A percentile compares a stretch with the other conserved stretches of the same genome.
Evolutionary conservation across 2,888 invertebrate genomes (phyloP).

Genomic region (Lamellibrachia satsuma): DNA sequence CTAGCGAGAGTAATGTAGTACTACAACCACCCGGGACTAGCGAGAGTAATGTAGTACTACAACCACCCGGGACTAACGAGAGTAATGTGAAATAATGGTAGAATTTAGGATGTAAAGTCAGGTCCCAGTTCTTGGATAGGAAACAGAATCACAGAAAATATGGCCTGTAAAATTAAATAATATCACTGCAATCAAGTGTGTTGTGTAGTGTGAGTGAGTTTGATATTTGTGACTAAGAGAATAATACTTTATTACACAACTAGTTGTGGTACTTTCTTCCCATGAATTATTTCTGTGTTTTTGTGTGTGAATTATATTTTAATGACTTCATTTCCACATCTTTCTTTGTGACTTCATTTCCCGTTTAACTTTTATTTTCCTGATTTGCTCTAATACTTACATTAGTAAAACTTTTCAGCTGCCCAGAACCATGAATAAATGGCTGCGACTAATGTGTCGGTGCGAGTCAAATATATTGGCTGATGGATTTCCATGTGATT

Average conservation of each 20-base stretch:
- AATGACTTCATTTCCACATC: neutral
- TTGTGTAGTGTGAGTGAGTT: neutral
- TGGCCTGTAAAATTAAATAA: too few relatives aligned
- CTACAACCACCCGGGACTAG: too few relatives aligned
- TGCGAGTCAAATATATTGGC: neutral
- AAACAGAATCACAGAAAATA: too few relatives aligned
- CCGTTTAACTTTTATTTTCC: neutral
- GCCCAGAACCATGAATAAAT: too few relatives aligned
- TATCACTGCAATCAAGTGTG: too few relatives aligned
- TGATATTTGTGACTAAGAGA: neutral
- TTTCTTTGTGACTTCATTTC: neutral
- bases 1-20: too few relatives aligned
- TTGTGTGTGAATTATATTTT: neutral
- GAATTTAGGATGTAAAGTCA: too few relatives aligned
- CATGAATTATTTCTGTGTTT: neutral
- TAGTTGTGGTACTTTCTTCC: neutral
- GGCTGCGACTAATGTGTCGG: neutral
- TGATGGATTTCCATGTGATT: neutral
- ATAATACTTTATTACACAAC: neutral
- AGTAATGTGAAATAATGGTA: too few relatives aligned
- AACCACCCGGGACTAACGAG: too few relatives aligned
- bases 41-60: too few relatives aligned
- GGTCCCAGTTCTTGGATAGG: too few relatives aligned
- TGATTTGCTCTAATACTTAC: neutral
- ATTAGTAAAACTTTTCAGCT: too few relatives aligned